A percentile compares a stretch with the other conserved stretches of the same genome.
Evolutionary conservation across 2,888 invertebrate genomes (phyloP).

Genomic region (Zaprionus bogoriensis): DNA sequence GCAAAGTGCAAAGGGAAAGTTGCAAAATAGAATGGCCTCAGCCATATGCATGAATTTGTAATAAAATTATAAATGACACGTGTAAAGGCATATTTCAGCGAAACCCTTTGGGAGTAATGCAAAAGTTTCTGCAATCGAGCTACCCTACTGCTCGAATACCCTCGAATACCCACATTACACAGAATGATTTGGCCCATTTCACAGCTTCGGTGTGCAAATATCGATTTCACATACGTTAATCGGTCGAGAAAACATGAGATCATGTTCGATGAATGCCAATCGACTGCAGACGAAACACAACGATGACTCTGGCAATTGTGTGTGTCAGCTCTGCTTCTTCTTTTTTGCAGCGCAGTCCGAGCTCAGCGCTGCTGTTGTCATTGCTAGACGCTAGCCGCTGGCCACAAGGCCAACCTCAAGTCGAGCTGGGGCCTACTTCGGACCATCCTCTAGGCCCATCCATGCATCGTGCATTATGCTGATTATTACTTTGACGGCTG

Average conservation of each 20-base stretch:
- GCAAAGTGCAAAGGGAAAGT: not conserved
- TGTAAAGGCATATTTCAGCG: too few relatives aligned
- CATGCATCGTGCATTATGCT: slow-evolving; percentile 41
- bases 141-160: not conserved
- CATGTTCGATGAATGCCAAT: slow-evolving; percentile 34
- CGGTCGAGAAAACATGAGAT: slow-evolving; percentile 17
- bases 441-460: slow-evolving; percentile 14
- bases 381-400: slow-evolving; percentile 19
- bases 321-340: not conserved
- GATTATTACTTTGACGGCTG: slow-evolving; percentile 53
- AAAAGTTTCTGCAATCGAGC: not conserved
- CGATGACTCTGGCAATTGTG: slow-evolving; percentile 27
- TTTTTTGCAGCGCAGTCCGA: slow-evolving; percentile 26
- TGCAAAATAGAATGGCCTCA: too few relatives aligned
- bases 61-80: too few relatives aligned
- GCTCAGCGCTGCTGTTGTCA: slow-evolving; percentile 33
- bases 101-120: too few relatives aligned
- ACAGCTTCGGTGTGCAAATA: slow-evolving; percentile 1
- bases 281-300: slow-evolving; percentile 13
- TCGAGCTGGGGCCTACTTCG: slow-evolving; percentile 12
- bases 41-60: too few relatives aligned
- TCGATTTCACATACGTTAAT: slow-evolving; percentile 1
- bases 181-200: slow-evolving; percentile 1
- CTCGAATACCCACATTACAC: not conserved
- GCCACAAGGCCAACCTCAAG: slow-evolving; percentile 36